Conservation (phyloP, 1,140 invertebrate species). For the Bicyclus anynana region DNA sequence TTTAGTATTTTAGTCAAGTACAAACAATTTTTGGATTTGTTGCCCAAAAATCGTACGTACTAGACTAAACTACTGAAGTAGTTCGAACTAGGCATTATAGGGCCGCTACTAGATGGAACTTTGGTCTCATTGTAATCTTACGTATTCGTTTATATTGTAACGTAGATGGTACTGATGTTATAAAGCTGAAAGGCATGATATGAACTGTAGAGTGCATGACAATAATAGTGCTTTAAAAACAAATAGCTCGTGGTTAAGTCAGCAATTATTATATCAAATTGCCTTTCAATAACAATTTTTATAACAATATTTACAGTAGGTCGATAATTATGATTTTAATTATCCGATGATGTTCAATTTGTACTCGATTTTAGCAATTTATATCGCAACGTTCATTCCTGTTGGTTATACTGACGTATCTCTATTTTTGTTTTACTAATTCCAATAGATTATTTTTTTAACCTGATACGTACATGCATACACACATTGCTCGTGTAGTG, state of each 20-base stretch:
- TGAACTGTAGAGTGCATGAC: constrained; percentile 64
- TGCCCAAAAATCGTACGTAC: too few species aligned
- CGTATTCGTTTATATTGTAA: constrained; percentile 34
- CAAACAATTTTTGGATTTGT: too few species aligned
- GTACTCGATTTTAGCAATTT: constrained; percentile 18
- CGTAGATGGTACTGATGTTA: constrained; percentile 17
- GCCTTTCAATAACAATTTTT: neutral
- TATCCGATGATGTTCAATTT: constrained; percentile 12
- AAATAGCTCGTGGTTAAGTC: constrained; percentile 17
- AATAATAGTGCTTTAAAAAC: constrained; percentile 71
- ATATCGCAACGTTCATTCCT: constrained; percentile 40
- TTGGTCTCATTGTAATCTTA: constrained; percentile 52
- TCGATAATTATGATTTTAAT: neutral
- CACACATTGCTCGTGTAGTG: too few species aligned
- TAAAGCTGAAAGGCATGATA: constrained; percentile 27
- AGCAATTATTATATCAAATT: constrained; percentile 11
- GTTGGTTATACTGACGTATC: constrained; percentile 21
- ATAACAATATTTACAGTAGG: neutral
- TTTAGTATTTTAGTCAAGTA: too few species aligned
- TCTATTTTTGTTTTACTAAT: constrained; percentile 22
- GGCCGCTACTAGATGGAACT: constrained; percentile 32
- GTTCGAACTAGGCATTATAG: constrained; percentile 15
- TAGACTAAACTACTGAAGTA: too few species aligned
- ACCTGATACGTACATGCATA: too few species aligned
- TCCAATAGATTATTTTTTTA: too few species aligned